Conservation (phyloP, 2,113 vertebrate genomes). For the Paratilapia polleni region DNA sequence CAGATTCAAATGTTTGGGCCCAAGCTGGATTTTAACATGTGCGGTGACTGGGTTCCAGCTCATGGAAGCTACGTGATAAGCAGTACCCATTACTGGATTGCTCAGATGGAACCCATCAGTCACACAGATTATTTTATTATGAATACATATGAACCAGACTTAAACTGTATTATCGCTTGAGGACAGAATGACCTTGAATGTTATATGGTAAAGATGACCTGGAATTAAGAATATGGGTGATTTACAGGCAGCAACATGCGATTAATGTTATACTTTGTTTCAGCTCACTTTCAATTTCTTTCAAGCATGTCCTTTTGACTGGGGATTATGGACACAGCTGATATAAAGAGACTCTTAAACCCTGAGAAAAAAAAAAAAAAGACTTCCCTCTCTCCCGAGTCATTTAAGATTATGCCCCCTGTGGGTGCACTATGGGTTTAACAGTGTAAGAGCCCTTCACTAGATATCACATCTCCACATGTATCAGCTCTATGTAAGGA, state of each 20-base stretch:
- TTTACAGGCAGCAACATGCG: slow-evolving; percentile 11
- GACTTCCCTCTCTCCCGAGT: slow-evolving; percentile 32
- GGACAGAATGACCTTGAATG: slow-evolving; percentile 12
- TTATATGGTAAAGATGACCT: neutral
- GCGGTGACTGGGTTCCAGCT: neutral
- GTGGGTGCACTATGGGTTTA: slow-evolving; percentile 57
- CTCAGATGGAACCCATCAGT: neutral
- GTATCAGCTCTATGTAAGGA: slow-evolving; percentile 1
- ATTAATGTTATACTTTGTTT: slow-evolving; percentile 30
- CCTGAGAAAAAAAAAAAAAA: slow-evolving; percentile 25
- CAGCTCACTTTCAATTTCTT: slow-evolving; percentile 20
- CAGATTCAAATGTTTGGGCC: neutral
- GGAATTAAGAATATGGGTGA: slow-evolving; percentile 7
- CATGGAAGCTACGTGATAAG: neutral
- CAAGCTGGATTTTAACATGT: neutral
- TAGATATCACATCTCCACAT: slow-evolving; percentile 19
- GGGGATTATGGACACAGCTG: slow-evolving; percentile 39
- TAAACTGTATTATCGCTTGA: neutral
- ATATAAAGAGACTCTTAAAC: slow-evolving; percentile 52
- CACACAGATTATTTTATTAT: slow-evolving; percentile 14
- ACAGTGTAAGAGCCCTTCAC: slow-evolving; percentile 31
- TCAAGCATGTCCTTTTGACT: slow-evolving; percentile 28
- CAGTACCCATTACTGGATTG: neutral
- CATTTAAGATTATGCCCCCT: slow-evolving; percentile 62
- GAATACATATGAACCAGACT: slow-evolving; percentile 20